These are phyloP conservation scores for Carduelis carduelis DNA, from an alignment of 2,797 vertebrate genomes.

Conservation along the genomic window DNA sequence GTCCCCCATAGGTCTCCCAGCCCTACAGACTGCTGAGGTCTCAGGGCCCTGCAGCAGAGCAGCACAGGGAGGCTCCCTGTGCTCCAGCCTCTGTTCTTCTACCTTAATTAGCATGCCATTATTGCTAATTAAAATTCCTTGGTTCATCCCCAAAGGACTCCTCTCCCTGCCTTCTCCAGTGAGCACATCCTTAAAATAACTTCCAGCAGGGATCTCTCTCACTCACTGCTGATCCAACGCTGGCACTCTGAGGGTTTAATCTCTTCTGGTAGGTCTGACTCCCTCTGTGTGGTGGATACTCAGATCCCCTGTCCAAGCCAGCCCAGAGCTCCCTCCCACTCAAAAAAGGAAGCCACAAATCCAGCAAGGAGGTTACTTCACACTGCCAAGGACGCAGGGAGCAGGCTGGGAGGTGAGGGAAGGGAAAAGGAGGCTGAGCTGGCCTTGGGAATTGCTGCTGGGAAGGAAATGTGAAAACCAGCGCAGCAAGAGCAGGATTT, in stretches of 20 bases:
- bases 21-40: background rate
- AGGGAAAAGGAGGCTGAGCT: background rate
- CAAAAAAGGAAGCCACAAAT: background rate
- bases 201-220: background rate
- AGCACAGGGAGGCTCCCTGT: fast-evolving
- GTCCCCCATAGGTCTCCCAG: background rate
- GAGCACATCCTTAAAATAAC: background rate
- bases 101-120: background rate
- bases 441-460: background rate
- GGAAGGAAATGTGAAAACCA: fast-evolving
- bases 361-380: background rate
- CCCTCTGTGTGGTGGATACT: background rate
- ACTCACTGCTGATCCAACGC: fast-evolving
- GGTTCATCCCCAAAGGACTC: background rate
- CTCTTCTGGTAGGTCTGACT: background rate
- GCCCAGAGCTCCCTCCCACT: background rate
- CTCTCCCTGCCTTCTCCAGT: background rate
- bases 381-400: background rate
- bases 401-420: background rate
- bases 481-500: no score
- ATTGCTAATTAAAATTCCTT: background rate
- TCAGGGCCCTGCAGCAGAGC: fast-evolving
- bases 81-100: background rate
- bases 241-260: background rate
- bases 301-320: background rate